Base-by-base conservation (phyloP, 2,888 invertebrate species). In the Rhagophthalmus giganteus region DNA sequence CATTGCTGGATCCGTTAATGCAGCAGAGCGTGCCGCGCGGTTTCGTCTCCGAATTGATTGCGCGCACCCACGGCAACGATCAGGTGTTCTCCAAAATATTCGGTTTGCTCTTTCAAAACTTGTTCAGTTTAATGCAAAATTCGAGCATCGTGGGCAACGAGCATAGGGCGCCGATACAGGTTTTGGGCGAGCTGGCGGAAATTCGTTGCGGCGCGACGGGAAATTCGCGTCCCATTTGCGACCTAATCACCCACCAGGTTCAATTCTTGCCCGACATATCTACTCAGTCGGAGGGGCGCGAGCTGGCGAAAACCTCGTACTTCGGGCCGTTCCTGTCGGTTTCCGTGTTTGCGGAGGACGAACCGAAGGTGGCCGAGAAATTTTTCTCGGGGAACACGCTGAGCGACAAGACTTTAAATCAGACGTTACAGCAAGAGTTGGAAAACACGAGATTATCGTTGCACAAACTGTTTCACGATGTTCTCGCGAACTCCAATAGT, bases 271-370 rank as follows among this genome's bases (percentile, higher is more conserved):
- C 90, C 0, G 82, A 83, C 6, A 74, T 86, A 1, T 81, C 87
- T 60, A 88, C 90, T 1, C 83, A 84, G 1, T 67, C 66, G 24
- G 88, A 88, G 3, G 81, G 81, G 0, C 80, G 94, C 28, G 97
- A 98, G 75, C 80, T 96, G 47, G 86, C 90, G 0, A 81, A 87
- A 39, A 85, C 88, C 33, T 90, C 93, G 46, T 93, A 86, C 69
- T 81, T 99, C 4, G 96, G 95, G 9, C 93, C 96, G 0, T 96
- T 98, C 75, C 81, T 98, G 57, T 86, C 87, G 6, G 85, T 96
- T 0, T 95, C 96, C 0, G 83, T 95, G 1, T 94, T 96, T 73
- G 93, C 91, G 25, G 96, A 97, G 69, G 96, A 96, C 72, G 90
- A 92, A 71, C 90, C 89, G 0, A 85, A 89, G 59, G 84, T 94